phyloP scores from a whole-genome alignment of 2,113 vertebrate genomes.

The Pseudois nayaur region DNA sequence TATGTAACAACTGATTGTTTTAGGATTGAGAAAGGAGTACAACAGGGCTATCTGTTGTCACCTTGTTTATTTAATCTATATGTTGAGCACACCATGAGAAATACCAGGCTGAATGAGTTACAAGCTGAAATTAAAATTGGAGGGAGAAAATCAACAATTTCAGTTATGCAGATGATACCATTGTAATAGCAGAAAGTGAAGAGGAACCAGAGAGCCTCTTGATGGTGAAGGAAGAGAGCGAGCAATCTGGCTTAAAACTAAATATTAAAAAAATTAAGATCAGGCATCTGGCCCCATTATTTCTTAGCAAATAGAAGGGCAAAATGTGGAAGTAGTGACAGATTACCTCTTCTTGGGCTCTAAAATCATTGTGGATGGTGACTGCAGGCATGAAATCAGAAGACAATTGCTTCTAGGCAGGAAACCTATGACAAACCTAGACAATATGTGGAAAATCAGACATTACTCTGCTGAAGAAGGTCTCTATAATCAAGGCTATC shows the following conservation, averaged over 20 bases:
- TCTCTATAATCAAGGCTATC: neutral
- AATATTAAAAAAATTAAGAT: neutral
- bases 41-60: neutral
- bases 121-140: neutral
- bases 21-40: neutral
- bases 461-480: neutral
- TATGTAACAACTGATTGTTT: neutral
- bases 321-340: neutral
- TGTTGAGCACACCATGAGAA: neutral
- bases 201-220: neutral
- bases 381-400: neutral
- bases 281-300: neutral
- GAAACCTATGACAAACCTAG: neutral
- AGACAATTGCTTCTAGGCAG: neutral
- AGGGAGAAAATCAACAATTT: neutral
- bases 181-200: neutral
- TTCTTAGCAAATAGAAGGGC: neutral
- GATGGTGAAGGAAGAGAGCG: neutral
- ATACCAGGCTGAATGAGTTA: neutral
- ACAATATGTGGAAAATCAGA: neutral
- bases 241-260: neutral
- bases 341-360: neutral
- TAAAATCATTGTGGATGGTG: neutral
- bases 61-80: neutral
- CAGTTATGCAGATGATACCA: neutral